Conservation (phyloP, 2,113 vertebrate species). For the Vulpes ferrilata region DNA sequence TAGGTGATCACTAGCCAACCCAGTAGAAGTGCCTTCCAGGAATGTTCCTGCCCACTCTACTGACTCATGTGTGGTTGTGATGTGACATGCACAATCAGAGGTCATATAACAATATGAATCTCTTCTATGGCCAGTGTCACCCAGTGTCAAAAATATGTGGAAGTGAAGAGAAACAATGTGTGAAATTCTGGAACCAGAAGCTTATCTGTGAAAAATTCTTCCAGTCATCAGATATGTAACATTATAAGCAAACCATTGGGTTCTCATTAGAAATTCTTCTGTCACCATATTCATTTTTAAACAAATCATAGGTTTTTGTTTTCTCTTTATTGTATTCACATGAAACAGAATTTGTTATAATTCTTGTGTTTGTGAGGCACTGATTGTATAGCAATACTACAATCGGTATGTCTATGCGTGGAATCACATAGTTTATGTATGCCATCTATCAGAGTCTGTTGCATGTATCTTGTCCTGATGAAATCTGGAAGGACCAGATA, state of each 20-base stretch:
- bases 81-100: not conserved
- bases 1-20: not conserved
- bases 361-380: not conserved
- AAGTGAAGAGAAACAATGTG: not conserved
- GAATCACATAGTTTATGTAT: not conserved
- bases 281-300: not conserved
- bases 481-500: not conserved
- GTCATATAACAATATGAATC: not conserved
- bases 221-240: not conserved
- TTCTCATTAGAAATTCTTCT: constrained; percentile 42
- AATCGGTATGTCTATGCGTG: not conserved
- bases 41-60: not conserved
- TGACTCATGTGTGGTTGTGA: not conserved
- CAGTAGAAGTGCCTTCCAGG: not conserved
- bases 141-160: not conserved
- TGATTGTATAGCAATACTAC: not conserved
- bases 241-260: not conserved
- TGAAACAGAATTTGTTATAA: not conserved
- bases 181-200: not conserved
- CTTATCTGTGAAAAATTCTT: not conserved
- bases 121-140: not conserved
- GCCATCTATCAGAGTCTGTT: not conserved
- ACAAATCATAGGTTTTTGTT: not conserved
- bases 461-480: not conserved
- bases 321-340: not conserved